Evolutionary conservation across 2,113 vertebrate genomes (phyloP).

Genomic region (Pholis gunnellus): DNA sequence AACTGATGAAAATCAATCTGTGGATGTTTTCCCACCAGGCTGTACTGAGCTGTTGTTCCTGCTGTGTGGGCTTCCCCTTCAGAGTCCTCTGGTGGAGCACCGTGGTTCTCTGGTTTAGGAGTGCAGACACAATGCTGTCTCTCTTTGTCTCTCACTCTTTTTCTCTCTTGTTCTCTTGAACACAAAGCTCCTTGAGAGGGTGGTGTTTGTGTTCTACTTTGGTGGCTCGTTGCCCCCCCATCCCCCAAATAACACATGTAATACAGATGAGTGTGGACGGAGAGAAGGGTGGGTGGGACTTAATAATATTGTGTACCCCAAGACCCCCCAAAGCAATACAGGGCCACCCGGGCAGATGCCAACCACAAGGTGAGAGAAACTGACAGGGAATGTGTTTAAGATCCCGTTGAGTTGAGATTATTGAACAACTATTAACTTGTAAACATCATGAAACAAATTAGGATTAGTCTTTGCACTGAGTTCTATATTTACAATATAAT

Average conservation of each 20-base stretch:
- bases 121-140: conserved; percentile 58
- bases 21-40: conserved; percentile 64
- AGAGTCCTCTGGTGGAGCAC: conserved; percentile 45
- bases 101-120: conserved; percentile 52
- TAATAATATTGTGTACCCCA: conserved; percentile 28
- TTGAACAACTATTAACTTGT: conserved; percentile 4
- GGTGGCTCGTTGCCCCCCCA: conserved; percentile 62
- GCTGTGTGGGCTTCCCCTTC: conserved; percentile 77
- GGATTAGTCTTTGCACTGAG: conserved; percentile 8
- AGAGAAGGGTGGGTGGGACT: conserved; percentile 50
- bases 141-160: conserved; percentile 29
- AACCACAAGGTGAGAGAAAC: conserved; percentile 44
- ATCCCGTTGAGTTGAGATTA: background rate
- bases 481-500: conserved; percentile 47
- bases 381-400: conserved; percentile 6
- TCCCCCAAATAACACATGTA: conserved; percentile 72
- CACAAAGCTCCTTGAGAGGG: conserved; percentile 48
- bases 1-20: conserved; percentile 66
- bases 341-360: conserved; percentile 61
- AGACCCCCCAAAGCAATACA: conserved; percentile 54
- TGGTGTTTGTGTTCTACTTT: conserved; percentile 68
- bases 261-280: conserved; percentile 69
- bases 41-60: conserved; percentile 60
- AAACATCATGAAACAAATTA: conserved; percentile 37
- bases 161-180: conserved; percentile 38